Conservation (phyloP, 2,113 vertebrate species). For the Nibea coibor region DNA sequence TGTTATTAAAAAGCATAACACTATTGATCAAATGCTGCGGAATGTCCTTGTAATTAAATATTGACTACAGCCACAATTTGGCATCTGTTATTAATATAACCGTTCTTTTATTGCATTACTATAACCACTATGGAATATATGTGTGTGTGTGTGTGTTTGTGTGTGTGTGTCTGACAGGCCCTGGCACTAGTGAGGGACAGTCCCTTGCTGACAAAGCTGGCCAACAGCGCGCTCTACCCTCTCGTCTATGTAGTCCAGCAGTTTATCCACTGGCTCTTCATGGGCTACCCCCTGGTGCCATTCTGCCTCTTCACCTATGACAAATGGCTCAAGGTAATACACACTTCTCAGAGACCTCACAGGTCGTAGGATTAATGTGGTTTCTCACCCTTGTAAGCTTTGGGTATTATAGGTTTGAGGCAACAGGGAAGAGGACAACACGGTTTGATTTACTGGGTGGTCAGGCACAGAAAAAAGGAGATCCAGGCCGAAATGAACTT, state of each 20-base stretch:
- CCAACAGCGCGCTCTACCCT: conserved; percentile 85
- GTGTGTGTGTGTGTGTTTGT: conserved; percentile 34
- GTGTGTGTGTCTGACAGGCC: conserved; percentile 77
- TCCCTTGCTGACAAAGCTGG: conserved; percentile 83
- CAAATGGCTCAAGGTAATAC: conserved; percentile 94
- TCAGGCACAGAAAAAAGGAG: not conserved
- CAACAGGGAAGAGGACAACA: not conserved
- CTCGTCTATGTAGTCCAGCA: conserved; percentile 91
- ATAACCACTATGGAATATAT: not conserved
- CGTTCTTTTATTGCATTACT: conserved; percentile 7
- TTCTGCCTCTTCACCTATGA: conserved; percentile 97
- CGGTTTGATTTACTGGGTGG: not conserved
- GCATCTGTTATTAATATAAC: conserved; percentile 1
- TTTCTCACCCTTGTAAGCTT: not conserved
- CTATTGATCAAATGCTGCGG: conserved; percentile 37
- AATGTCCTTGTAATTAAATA: conserved; percentile 33
- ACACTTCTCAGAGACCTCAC: not conserved
- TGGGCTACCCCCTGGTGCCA: conserved; percentile 94
- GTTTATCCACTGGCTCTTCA: conserved; percentile 94
- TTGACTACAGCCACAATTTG: conserved; percentile 16
- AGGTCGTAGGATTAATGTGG: not conserved
- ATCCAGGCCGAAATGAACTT: no score
- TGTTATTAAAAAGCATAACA: conserved; percentile 29
- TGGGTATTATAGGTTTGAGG: not conserved
- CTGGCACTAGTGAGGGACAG: conserved; percentile 88